Evolutionary conservation across 2,797 vertebrate genomes (phyloP).

Genomic region (Microcaecilia unicolor): DNA sequence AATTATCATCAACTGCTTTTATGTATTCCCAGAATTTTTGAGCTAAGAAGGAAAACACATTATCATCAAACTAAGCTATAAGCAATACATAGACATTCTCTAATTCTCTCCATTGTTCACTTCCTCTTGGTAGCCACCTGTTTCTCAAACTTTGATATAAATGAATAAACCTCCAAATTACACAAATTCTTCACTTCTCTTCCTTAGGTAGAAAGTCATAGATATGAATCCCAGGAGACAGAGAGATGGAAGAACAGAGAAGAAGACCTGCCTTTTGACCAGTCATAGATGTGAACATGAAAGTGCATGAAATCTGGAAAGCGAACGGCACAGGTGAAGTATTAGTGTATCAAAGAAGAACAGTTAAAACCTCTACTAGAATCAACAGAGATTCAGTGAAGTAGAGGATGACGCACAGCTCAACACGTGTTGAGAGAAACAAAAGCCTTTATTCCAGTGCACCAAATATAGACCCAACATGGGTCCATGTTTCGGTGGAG

Average conservation of each 20-base stretch:
- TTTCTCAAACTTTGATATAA: conserved; percentile 2
- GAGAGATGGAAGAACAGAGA: conserved; percentile 4
- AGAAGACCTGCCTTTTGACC: no score
- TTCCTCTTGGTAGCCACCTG: neutral
- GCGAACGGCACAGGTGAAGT: neutral
- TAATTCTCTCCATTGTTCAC: conserved; percentile 1
- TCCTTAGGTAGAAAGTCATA: conserved; percentile 1
- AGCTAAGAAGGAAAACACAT: neutral
- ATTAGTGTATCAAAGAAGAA: no score
- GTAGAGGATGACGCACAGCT: no score
- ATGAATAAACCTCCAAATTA: neutral
- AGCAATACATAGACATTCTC: conserved; percentile 7
- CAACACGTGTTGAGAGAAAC: no score
- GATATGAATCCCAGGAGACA: neutral
- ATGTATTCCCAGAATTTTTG: no score
- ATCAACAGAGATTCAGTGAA: no score
- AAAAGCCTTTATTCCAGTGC: no score
- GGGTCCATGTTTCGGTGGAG: no score
- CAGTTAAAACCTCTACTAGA: no score
- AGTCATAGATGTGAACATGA: neutral
- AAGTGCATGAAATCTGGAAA: neutral
- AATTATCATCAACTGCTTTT: no score
- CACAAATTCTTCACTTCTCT: conserved; percentile 4
- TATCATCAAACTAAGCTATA: neutral
- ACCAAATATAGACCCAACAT: no score